Evolutionary conservation across 2,113 vertebrate species (phyloP).

Genomic region (Dipodomys stephensi): DNA sequence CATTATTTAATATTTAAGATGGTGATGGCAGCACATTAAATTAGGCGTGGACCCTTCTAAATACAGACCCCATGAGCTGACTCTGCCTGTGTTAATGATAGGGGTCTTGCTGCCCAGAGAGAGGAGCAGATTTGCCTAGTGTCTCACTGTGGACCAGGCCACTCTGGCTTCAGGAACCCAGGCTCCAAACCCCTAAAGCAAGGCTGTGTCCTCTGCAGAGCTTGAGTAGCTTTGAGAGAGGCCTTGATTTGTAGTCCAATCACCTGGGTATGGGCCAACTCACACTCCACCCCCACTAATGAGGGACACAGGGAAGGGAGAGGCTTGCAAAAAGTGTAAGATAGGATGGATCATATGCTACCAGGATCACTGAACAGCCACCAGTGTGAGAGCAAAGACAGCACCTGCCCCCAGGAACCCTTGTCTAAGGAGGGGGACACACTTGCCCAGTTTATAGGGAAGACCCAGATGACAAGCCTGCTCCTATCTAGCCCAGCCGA

Average conservation of each 20-base stretch:
- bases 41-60: fast-evolving
- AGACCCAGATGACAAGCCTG: background rate
- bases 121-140: background rate
- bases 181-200: no score
- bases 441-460: background rate
- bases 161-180: no score
- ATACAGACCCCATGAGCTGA: fast-evolving
- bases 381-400: background rate
- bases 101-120: background rate
- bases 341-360: background rate
- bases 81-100: background rate
- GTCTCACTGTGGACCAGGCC: background rate
- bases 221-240: background rate
- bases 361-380: background rate
- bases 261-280: background rate
- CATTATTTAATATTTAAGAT: background rate
- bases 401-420: no score
- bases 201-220: background rate
- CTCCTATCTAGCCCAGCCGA: no score
- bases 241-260: background rate
- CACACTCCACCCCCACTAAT: background rate
- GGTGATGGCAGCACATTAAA: background rate
- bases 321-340: background rate
- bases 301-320: no score
- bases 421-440: background rate